Evolutionary conservation across 1,140 invertebrate species (phyloP).

Genomic region (Globodera rostochiensis): DNA sequence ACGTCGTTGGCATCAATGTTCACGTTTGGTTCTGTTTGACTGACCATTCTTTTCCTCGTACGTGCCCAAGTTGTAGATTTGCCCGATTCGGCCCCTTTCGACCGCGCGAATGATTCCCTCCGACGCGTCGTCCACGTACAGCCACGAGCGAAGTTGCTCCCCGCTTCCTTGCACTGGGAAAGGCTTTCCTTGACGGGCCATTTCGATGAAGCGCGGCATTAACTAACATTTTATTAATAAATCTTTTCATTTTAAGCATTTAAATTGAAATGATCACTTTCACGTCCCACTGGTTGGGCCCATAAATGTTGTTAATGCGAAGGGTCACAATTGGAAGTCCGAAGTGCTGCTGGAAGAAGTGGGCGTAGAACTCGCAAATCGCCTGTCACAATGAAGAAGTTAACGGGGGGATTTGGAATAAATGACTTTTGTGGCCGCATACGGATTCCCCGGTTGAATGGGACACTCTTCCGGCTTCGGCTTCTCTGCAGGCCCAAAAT

Average conservation of each 20-base stretch:
- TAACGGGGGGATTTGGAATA: background rate
- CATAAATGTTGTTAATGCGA: slow-evolving; percentile 67
- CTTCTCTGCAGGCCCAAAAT: slow-evolving; percentile 46
- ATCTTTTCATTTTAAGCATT: background rate
- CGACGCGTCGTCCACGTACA: slow-evolving; percentile 65
- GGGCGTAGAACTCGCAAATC: slow-evolving; percentile 57
- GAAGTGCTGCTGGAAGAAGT: slow-evolving; percentile 46
- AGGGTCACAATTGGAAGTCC: slow-evolving; percentile 65
- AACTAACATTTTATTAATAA: slow-evolving; percentile 39
- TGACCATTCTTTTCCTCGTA: slow-evolving; percentile 63
- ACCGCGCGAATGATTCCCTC: slow-evolving; percentile 63
- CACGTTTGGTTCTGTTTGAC: background rate
- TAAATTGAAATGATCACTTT: slow-evolving; percentile 38
- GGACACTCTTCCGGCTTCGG: slow-evolving; percentile 53
- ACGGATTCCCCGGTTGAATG: slow-evolving; percentile 65
- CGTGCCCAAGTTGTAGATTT: slow-evolving; percentile 66
- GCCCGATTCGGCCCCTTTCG: slow-evolving; percentile 60
- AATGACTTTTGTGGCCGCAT: slow-evolving; percentile 66
- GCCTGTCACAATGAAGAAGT: slow-evolving; percentile 42
- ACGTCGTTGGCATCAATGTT: background rate
- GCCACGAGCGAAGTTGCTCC: slow-evolving; percentile 49
- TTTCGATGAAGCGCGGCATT: slow-evolving; percentile 66
- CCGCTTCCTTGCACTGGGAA: slow-evolving; percentile 64
- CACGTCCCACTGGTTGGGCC: slow-evolving; percentile 67
- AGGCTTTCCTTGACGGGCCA: slow-evolving; percentile 58